Percentiles rank a stretch among this genome's conserved stretches.
phyloP scores from a whole-genome alignment of 2,113 vertebrate genomes.

The Hymenochirus boettgeri region DNA sequence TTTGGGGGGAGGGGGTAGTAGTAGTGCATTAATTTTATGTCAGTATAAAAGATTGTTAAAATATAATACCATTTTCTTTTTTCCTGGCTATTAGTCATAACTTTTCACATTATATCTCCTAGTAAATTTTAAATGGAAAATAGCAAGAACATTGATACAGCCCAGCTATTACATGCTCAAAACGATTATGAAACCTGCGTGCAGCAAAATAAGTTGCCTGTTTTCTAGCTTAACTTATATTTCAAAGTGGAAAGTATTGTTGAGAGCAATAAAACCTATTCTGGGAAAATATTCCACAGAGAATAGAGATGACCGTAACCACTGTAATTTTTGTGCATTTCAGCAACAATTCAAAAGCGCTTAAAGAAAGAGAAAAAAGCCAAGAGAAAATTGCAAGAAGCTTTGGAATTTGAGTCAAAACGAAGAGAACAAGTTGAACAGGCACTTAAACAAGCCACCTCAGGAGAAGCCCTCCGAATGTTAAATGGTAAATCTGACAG shows the following conservation, averaged over 20 bases:
- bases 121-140: slow-evolving; percentile 12
- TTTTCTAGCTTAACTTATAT: background rate
- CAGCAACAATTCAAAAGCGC: slow-evolving; percentile 84
- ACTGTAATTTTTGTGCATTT: slow-evolving; percentile 39
- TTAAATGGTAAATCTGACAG: slow-evolving; percentile 68
- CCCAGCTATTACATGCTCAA: slow-evolving; percentile 11
- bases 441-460: slow-evolving; percentile 73
- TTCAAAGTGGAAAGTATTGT: background rate
- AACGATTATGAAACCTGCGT: slow-evolving; percentile 15
- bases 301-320: slow-evolving; percentile 9
- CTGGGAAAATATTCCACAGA: slow-evolving; percentile 17
- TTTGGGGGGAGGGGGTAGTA: too few relatives aligned
- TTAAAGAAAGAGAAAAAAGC: slow-evolving; percentile 89
- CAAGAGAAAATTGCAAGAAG: slow-evolving; percentile 90
- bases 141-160: slow-evolving; percentile 6
- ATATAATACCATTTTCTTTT: slow-evolving; percentile 8
- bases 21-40: background rate
- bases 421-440: slow-evolving; percentile 82
- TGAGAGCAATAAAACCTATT: background rate
- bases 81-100: slow-evolving; percentile 6
- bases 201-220: background rate
- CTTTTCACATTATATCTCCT: background rate
- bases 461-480: slow-evolving; percentile 72
- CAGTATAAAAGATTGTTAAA: background rate
- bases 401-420: slow-evolving; percentile 82